These are phyloP conservation scores for Apamea sordens DNA, from an alignment of 2,888 invertebrate genomes.

Conservation along the genomic window DNA sequence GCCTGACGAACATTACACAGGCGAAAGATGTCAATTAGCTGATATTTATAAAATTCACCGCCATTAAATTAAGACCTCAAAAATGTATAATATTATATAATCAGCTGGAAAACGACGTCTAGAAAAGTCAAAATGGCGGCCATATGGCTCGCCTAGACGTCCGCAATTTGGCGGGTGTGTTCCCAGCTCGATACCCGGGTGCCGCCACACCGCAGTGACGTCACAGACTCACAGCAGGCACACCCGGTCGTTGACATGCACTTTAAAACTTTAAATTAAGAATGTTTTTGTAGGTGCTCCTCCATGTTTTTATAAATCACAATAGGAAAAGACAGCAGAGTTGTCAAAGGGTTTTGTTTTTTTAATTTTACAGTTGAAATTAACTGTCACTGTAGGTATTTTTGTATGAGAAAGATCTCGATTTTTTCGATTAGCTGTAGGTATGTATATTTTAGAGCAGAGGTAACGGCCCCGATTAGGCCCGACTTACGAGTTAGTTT, in stretches of 20 bases:
- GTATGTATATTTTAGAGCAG: neutral
- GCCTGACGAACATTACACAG: neutral
- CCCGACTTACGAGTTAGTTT: no score
- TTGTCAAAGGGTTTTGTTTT: conserved; percentile 10
- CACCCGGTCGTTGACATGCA: conserved; percentile 64
- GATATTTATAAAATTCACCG: neutral
- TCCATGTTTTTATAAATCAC: conserved; percentile 26
- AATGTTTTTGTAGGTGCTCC: conserved; percentile 50
- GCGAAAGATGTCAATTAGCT: neutral
- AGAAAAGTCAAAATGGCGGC: conserved; percentile 31
- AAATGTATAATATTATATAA: neutral
- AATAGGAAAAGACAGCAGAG: neutral
- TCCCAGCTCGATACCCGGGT: conserved; percentile 43
- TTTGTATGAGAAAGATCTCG: no score
- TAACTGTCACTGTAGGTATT: neutral
- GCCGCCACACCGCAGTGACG: conserved; percentile 57
- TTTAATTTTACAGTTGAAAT: neutral
- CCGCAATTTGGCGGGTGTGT: conserved; percentile 59
- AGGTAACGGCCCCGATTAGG: no score
- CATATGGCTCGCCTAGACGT: conserved; percentile 6
- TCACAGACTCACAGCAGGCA: conserved; percentile 45
- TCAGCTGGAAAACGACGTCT: conserved; percentile 7
- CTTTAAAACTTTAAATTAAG: conserved; percentile 49
- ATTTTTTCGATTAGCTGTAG: neutral
- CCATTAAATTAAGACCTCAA: neutral